Evolutionary conservation across 2,113 vertebrate species (phyloP), one percentile per base, ranked within the genome.

Genomic region (Lycocorax pyrrhopterus): DNA sequence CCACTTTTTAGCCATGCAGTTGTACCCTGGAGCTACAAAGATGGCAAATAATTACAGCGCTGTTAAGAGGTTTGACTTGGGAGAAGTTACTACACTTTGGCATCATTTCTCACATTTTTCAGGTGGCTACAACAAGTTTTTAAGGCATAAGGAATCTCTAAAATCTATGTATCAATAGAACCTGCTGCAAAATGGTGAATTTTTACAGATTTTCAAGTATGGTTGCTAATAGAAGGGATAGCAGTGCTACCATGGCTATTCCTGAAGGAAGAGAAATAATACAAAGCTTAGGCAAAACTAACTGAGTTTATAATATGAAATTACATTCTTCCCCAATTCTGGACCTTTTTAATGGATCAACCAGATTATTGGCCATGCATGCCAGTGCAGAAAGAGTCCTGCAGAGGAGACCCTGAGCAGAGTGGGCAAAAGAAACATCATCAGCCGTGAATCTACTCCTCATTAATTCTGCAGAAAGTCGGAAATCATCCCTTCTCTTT

Each of bases 331-430:
- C 11, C 39, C 16, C 26, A 16, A 3, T 21, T 27, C 9, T 63
- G 10, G 16, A 72, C 5, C 9, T 55, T 73, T 59, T 55, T 23
- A 41, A 26, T 18, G 41, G 29, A n/a, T 67, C 10, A 84, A 62
- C 7, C 18, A 44, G 37, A 55, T 20, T 25, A 8, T 22, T 68
- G 19, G 10, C 13, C 8, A 2, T 16, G 15, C 0, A 2, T 19
- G 9, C 13, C 22, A 59, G 8, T 27, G 16, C 30, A 80, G 55
- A 43, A 78, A 12, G 15, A 30, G 19, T 23, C 17, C 43, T 66
- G 39, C 18, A 39, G 35, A 66, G 11, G 11, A 71, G 0, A 62
- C 1, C 27, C 53, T 47, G 21, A 90, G 22, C 23, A 76, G 13
- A 59, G 5, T 10, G 20, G 12, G 30, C 10, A 72, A 68, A 76